phyloP scores from a whole-genome alignment of 2,888 invertebrate species.

The Parochlus steinenii region DNA sequence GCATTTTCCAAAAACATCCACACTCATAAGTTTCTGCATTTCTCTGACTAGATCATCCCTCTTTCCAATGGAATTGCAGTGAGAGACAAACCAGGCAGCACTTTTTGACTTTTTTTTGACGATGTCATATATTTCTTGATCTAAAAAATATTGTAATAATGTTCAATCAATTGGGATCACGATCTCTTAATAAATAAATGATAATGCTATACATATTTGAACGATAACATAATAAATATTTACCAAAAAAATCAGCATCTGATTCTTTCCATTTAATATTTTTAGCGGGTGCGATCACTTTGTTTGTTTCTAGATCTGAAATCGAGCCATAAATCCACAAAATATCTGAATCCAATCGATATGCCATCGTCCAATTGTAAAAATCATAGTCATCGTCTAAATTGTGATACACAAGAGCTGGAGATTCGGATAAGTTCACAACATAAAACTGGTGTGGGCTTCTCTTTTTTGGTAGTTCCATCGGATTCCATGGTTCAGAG shows the following conservation, averaged over 20 bases:
- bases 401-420: constrained; percentile 25
- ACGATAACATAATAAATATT: neutral
- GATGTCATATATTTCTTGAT: constrained; percentile 12
- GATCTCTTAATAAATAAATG: neutral
- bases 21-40: constrained; percentile 36
- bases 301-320: constrained; percentile 19
- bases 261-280: constrained; percentile 20
- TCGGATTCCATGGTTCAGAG: constrained; percentile 25
- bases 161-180: no score
- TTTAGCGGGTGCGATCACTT: constrained; percentile 21
- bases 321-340: constrained; percentile 29
- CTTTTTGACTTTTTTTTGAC: constrained; percentile 29
- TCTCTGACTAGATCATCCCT: constrained; percentile 31
- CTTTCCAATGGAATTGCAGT: constrained; percentile 32
- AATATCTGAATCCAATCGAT: constrained; percentile 35
- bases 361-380: constrained; percentile 41
- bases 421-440: no score
- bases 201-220: neutral
- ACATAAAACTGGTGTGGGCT: constrained; percentile 32
- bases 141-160: constrained; percentile 13
- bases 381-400: constrained; percentile 27
- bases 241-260: constrained; percentile 20
- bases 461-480: constrained; percentile 26
- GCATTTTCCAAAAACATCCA: constrained; percentile 48
- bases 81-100: constrained; percentile 40